Base-by-base conservation (phyloP, 2,797 vertebrate genomes). In the Typhlichthys subterraneus region DNA sequence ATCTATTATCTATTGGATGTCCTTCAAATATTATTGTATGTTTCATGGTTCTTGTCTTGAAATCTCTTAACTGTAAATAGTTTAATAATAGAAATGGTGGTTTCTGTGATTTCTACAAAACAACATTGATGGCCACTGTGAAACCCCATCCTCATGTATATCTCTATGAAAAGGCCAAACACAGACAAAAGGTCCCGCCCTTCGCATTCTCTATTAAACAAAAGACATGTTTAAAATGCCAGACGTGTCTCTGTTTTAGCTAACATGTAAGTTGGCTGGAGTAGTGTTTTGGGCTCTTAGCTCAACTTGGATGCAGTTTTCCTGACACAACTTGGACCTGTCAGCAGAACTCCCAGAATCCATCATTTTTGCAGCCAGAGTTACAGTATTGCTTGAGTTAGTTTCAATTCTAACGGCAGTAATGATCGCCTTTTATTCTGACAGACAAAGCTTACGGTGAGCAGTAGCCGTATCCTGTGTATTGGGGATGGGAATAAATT, bases 31-130 rank as follows among this genome's bases (percentile, higher is more conserved):
- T 78, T 53, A 50, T 45, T 53, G 23, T 50, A 65, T 8, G n/a
- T 62, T 33, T 33, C n/a, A 45, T n/a, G 51, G 70, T 14, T 61
- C 45, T 67, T 15, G 23, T 79, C 68, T 59, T 60, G 68, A 69
- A 42, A 17, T 65, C 31, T 65, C 29, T 47, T 79, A 85, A 63
- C 38, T 57, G 59, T 72, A 75, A 23, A 77, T 64, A 81, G 58
- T 51, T 59, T 45, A 65, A 49, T 50, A 12, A 47, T 54, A 5
- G 13, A 66, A 23, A 50, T 59, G 57, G 56, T 61, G 45, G 19
- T 69, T 62, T 54, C 10, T 65, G 15, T 69, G 57, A 15, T 73
- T 70, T 64, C 60, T 3, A 11, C 17, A 7, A 53, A 53, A 53
- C 19, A 53, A 29, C 19, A 12, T 12, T 13, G 52, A 53, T 29